phyloP scores from a whole-genome alignment of 2,797 vertebrate genomes.

The Hippopotamyrus pictus region DNA sequence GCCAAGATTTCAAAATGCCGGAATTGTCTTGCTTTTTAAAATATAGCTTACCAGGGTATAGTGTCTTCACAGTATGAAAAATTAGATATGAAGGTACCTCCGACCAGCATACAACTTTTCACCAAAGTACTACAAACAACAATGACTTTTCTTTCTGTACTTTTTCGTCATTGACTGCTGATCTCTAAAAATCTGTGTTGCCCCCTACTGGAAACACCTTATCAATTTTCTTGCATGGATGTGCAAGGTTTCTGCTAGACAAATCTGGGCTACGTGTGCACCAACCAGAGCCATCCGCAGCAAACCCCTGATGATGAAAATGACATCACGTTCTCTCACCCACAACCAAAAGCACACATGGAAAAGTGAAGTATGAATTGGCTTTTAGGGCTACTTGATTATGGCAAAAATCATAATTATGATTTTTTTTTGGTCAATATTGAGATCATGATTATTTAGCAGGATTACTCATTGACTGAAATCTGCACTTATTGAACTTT shows the following conservation, averaged over 20 bases:
- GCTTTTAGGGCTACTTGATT: neutral
- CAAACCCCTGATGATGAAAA: neutral
- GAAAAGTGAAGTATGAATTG: neutral
- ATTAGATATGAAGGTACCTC: neutral
- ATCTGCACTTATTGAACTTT: neutral
- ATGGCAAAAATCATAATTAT: neutral
- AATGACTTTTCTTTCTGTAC: neutral
- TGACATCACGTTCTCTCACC: neutral
- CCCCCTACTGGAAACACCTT: neutral
- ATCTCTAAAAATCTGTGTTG: neutral
- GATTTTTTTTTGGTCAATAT: neutral
- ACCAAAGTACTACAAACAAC: neutral
- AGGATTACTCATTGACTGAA: neutral
- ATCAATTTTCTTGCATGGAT: neutral
- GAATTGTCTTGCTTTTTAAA: neutral
- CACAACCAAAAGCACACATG: neutral
- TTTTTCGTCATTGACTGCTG: neutral
- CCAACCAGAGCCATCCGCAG: neutral
- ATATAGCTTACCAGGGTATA: neutral
- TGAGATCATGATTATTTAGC: neutral
- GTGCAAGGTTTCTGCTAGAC: neutral
- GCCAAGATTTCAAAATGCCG: neutral
- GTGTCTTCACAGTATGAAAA: neutral
- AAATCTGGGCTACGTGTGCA: neutral
- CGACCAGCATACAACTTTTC: neutral